Percentiles rank a stretch among this genome's conserved stretches.
Conservation (phyloP, 2,797 vertebrate species). For the Eulemur rubriventer region DNA sequence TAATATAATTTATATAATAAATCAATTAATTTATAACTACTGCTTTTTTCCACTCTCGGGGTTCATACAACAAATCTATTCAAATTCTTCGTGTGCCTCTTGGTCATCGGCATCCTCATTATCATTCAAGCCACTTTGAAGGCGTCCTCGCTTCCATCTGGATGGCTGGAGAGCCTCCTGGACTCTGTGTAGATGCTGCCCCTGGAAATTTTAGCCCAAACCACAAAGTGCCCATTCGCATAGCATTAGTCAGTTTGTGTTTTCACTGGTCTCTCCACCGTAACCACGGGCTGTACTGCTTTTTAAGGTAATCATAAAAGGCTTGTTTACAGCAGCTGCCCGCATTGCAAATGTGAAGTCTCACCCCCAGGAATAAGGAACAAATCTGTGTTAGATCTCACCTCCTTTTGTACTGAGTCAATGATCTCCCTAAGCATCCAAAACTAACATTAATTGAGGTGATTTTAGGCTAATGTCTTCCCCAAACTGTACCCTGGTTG, state of each 20-base stretch:
- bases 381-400: constrained; percentile 10
- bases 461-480: constrained; percentile 6
- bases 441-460: background rate
- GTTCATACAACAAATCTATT: background rate
- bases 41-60: background rate
- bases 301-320: constrained; percentile 55
- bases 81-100: background rate
- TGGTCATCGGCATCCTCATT: background rate
- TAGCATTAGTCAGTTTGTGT: constrained; percentile 20
- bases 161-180: background rate
- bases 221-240: constrained; percentile 50
- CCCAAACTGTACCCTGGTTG: background rate
- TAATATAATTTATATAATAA: background rate
- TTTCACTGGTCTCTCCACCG: constrained; percentile 44
- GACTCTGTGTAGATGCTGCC: background rate
- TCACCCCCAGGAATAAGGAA: constrained; percentile 46
- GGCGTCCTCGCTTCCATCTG: background rate
- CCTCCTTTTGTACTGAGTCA: constrained; percentile 13
- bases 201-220: constrained; percentile 56
- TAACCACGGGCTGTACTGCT: constrained; percentile 45
- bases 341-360: constrained; percentile 56
- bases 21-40: background rate
- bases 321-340: constrained; percentile 50
- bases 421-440: background rate
- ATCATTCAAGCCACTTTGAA: background rate